Base-by-base conservation (phyloP, 2,113 vertebrate genomes). In the Ammodytes marinus region DNA sequence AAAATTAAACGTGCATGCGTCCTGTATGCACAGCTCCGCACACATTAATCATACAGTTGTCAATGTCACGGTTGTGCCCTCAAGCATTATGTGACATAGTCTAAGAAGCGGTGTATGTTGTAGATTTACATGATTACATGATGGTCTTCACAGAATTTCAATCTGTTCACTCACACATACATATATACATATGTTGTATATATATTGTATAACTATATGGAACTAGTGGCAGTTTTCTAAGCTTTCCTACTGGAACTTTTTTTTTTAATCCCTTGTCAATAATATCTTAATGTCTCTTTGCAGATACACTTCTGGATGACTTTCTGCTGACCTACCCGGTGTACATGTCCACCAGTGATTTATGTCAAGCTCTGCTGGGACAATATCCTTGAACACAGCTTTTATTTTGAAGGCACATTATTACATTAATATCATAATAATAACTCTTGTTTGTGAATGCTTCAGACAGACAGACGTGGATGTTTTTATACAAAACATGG, bases 301-400 rank as follows among this genome's bases (percentile, higher is more conserved):
- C 95, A 99, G 98, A 98, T 83, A 96, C 94, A 39, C 97, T 98
- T 43, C 94, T 99, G 80, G 97, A 99, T 91, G 98, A 99, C 90
- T 99, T 99, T 89, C 96, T 99, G 76, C 95, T 99, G 90, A 99
- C 98, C 0, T 99, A 99, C 86, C 97, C 97, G 0, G 97, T 99
- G 76, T 98, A 98, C 94, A 99, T 99, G 98, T 98, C 98, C 0
- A 98, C 97, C 0, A 96, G 95, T 79, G 98, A 99, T 93, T 94
- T 99, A 89, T 99, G 97, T 88, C 97, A 99, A 93, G 98, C 98
- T 45, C 95, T 99, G 77, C 92, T 99, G 74, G 96, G 96, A 90
- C 97, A 99, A 99, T 99, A 99, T 99, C 98, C 97, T 99, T 89
- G 0, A 69, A 60, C 37, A 69, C 19, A 10, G 5, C 8, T 15